Percentiles rank a stretch among this genome's conserved stretches.
phyloP scores from a whole-genome alignment of 2,113 vertebrate species.

The Aix galericulata region DNA sequence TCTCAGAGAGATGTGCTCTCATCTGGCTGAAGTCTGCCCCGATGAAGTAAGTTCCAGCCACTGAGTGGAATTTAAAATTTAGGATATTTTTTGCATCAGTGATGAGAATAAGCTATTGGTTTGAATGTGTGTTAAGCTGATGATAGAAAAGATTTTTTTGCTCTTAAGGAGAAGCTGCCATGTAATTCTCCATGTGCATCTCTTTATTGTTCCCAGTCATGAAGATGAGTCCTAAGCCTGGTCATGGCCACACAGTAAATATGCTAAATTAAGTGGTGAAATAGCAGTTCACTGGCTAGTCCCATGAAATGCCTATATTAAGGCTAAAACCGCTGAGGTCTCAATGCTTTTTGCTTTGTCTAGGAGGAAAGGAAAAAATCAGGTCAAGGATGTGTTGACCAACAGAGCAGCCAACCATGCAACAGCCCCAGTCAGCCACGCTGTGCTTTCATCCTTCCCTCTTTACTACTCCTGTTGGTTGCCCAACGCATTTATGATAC shows the following conservation, averaged over 20 bases:
- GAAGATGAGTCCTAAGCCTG: neutral
- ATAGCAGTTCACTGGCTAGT: neutral
- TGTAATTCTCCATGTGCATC: neutral
- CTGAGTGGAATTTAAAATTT: neutral
- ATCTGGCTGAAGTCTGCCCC: rapidly evolving
- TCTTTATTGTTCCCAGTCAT: neutral
- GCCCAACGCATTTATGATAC: neutral
- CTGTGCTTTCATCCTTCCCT: neutral
- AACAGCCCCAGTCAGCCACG: neutral
- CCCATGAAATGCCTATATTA: neutral
- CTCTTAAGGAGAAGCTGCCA: neutral
- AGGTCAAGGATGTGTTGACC: neutral
- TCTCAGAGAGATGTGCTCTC: neutral
- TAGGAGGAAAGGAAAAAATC: neutral
- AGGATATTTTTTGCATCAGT: neutral
- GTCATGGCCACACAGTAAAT: neutral
- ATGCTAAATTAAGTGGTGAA: neutral
- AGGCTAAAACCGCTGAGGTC: neutral
- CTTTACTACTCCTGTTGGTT: neutral
- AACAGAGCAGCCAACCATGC: neutral
- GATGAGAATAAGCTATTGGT: neutral
- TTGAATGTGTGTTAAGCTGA: neutral
- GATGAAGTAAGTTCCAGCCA: neutral
- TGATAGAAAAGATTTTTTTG: neutral
- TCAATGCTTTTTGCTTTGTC: neutral